Percentiles rank a stretch among this genome's conserved stretches.
Conservation (phyloP, 37 sponge, comb jelly and placozoan species). For the Diacarnus erythraeanus region DNA sequence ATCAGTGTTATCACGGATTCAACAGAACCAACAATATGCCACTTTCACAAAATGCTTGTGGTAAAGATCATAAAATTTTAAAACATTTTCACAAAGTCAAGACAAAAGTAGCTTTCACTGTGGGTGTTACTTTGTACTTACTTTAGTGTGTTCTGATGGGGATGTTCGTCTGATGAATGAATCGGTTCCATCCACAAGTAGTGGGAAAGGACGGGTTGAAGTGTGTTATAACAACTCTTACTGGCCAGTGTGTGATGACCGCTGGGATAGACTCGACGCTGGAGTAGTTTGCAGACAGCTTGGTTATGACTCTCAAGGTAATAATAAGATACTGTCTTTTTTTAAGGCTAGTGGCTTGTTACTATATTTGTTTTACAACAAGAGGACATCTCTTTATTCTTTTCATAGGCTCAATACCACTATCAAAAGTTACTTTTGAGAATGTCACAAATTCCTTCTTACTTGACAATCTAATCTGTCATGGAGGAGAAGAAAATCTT, state of each 20-base stretch:
- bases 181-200: background rate
- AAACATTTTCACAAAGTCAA: no score
- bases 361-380: no score
- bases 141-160: constrained; percentile 12
- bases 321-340: background rate
- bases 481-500: constrained; percentile 5
- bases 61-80: background rate
- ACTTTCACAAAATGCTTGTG: background rate
- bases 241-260: constrained; percentile 17
- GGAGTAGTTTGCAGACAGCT: constrained; percentile 62
- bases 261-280: constrained; percentile 46
- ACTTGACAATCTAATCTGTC: constrained; percentile 19
- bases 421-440: background rate
- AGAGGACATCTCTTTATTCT: no score
- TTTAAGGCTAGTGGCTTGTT: no score
- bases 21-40: background rate
- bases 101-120: no score
- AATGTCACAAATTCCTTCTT: constrained; percentile 10
- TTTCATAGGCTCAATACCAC: background rate
- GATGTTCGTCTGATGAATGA: constrained; percentile 23
- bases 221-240: constrained; percentile 22
- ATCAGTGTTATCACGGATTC: background rate
- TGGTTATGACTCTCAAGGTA: constrained; percentile 7
- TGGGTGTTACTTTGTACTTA: no score
- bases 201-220: constrained; percentile 27